Percentiles rank a stretch among this genome's conserved stretches.
Evolutionary conservation across 1,140 invertebrate species (phyloP).

Genomic region (Drosophila grimshawi): DNA sequence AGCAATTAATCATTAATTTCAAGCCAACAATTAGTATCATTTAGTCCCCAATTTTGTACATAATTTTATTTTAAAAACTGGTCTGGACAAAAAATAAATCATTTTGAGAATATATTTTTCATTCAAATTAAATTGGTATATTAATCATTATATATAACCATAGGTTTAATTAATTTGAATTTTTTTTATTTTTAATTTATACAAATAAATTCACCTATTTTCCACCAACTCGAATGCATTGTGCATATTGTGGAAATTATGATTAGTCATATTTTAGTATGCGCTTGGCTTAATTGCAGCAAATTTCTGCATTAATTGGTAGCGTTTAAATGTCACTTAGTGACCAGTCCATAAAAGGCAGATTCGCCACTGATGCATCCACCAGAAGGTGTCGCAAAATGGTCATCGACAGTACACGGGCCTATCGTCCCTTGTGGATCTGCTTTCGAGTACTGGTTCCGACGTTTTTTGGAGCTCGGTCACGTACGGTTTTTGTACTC

Average conservation of each 20-base stretch:
- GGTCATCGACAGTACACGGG: slow-evolving; percentile 52
- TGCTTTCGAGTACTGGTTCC: slow-evolving; percentile 54
- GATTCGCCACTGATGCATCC: background rate
- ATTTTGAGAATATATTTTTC: no score
- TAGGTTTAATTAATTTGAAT: no score
- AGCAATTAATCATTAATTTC: no score
- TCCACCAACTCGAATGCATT: background rate
- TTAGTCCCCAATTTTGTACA: no score
- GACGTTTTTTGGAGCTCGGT: slow-evolving; percentile 32
- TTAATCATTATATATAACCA: no score
- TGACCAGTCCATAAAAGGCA: slow-evolving; percentile 46
- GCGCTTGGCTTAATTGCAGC: slow-evolving; percentile 49
- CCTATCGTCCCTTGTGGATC: slow-evolving; percentile 60
- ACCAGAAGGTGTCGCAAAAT: slow-evolving; percentile 15
- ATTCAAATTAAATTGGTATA: no score
- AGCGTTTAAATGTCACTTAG: slow-evolving; percentile 67
- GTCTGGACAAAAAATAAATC: no score
- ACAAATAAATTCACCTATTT: no score
- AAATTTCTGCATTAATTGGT: slow-evolving; percentile 55
- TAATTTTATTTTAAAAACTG: no score
- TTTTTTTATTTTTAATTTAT: no score
- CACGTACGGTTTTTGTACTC: slow-evolving; percentile 15
- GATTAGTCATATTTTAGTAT: background rate
- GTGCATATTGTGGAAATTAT: no score
- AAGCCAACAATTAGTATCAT: no score